These are phyloP conservation scores for Oxyura jamaicensis DNA, from an alignment of 2,113 vertebrate genomes.

Conservation along the genomic window DNA sequence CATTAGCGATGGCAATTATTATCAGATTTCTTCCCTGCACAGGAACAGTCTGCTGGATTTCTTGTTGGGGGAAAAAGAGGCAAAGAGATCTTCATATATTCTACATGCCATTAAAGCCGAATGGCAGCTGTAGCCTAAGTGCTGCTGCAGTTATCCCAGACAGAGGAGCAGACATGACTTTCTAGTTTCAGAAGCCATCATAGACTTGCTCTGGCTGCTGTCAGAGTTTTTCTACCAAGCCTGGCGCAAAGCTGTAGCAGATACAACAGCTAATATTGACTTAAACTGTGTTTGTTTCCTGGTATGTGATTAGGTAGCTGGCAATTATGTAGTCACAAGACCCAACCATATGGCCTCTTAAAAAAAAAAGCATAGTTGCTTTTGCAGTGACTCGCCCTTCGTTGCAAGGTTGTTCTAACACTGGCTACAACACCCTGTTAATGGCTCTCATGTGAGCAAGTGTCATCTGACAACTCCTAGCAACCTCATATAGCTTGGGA, in stretches of 20 bases:
- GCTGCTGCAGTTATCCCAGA: constrained; percentile 25
- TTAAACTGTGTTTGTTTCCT: constrained; percentile 68
- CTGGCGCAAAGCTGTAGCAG: constrained; percentile 50
- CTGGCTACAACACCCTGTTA: constrained; percentile 79
- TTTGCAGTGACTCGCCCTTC: constrained; percentile 71
- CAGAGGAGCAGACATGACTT: not conserved
- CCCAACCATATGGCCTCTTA: constrained; percentile 72
- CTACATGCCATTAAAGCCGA: constrained; percentile 30
- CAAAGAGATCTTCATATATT: not conserved
- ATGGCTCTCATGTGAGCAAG: constrained; percentile 81
- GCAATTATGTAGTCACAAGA: constrained; percentile 82
- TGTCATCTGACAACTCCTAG: constrained; percentile 80
- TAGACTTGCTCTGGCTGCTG: constrained; percentile 52
- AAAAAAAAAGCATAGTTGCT: constrained; percentile 54
- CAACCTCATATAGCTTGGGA: constrained; percentile 68
- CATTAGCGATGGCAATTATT: not conserved
- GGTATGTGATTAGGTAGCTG: constrained; percentile 62
- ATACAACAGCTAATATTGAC: constrained; percentile 73
- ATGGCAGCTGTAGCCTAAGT: not conserved
- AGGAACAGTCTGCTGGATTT: constrained; percentile 18
- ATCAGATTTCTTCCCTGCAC: not conserved
- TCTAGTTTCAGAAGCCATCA: constrained; percentile 24
- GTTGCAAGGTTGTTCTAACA: constrained; percentile 79
- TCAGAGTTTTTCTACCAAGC: constrained; percentile 13
- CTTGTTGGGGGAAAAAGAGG: not conserved